A percentile compares a stretch with the other conserved stretches of the same genome.
Evolutionary conservation across 2,113 vertebrate species (phyloP).

Genomic region (Electrona antarctica): DNA sequence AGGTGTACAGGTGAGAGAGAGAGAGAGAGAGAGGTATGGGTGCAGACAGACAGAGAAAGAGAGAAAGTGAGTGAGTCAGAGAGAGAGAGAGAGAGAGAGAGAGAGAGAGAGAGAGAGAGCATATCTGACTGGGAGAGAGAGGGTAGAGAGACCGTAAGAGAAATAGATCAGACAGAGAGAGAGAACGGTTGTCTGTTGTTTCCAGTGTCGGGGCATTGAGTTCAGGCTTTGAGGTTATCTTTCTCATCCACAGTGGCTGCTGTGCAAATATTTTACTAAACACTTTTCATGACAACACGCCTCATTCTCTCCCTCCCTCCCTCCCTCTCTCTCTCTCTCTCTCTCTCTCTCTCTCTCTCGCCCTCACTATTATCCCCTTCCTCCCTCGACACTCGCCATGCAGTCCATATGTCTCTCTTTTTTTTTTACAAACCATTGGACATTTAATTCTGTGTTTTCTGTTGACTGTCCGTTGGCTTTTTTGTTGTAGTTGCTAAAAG

Average conservation of each 20-base stretch:
- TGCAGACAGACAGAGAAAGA: background rate
- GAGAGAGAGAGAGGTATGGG: background rate
- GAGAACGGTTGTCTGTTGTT: background rate
- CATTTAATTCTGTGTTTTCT: conserved; percentile 10
- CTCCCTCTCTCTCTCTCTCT: background rate
- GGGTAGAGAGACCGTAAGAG: background rate
- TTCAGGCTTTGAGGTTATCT: conserved; percentile 64
- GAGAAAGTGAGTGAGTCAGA: background rate
- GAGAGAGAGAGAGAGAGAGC: background rate
- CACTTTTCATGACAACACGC: conserved; percentile 60
- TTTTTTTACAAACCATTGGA: conserved; percentile 41
- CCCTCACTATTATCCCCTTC: background rate
- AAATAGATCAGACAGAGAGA: background rate
- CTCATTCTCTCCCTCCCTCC: conserved; percentile 28
- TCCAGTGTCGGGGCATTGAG: conserved; percentile 31
- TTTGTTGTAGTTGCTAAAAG: no score
- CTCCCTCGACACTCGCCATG: no score
- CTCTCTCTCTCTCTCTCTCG: conserved; percentile 8
- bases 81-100: background rate
- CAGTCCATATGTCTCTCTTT: conserved; percentile 36
- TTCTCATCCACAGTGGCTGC: conserved; percentile 56
- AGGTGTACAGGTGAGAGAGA: background rate
- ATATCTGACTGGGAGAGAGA: no score
- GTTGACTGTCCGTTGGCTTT: background rate
- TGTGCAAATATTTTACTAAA: conserved; percentile 75